Evolutionary conservation across 2,113 vertebrate genomes (phyloP).

Genomic region (Paracanthobrama guichenoti): DNA sequence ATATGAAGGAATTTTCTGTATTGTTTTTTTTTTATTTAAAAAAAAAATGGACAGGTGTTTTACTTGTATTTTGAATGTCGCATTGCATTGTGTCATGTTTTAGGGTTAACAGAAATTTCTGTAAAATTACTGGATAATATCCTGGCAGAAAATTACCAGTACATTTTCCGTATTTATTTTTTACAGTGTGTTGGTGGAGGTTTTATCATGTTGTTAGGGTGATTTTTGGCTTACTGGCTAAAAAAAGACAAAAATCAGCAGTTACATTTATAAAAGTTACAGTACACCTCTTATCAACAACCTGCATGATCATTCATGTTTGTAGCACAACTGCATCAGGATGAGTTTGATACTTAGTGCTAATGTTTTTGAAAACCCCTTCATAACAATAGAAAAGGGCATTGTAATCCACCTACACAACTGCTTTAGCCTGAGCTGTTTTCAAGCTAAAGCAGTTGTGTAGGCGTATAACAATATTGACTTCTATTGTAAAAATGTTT

Average conservation of each 20-base stretch:
- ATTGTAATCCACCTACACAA: not conserved
- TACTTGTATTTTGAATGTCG: too few species aligned
- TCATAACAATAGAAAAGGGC: not conserved
- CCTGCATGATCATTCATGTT: not conserved
- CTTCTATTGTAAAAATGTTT: not conserved
- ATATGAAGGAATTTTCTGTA: too few species aligned
- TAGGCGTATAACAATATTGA: not conserved
- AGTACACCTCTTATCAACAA: not conserved
- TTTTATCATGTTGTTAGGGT: not conserved
- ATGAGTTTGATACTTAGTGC: not conserved
- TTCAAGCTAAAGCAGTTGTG: constrained; percentile 10
- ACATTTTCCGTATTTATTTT: too few species aligned
- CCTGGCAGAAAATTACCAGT: too few species aligned
- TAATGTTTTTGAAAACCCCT: not conserved
- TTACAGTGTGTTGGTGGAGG: not conserved
- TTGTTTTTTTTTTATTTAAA: too few species aligned
- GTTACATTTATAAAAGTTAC: not conserved
- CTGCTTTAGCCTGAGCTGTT: constrained; percentile 2
- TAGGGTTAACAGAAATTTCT: too few species aligned
- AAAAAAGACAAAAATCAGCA: not conserved
- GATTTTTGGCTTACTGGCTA: not conserved
- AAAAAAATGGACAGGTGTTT: too few species aligned
- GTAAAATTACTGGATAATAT: too few species aligned
- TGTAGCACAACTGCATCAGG: not conserved
- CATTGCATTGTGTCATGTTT: too few species aligned